Evolutionary conservation across 2,888 invertebrate genomes (phyloP).

Genomic region (Mayetiola destructor): DNA sequence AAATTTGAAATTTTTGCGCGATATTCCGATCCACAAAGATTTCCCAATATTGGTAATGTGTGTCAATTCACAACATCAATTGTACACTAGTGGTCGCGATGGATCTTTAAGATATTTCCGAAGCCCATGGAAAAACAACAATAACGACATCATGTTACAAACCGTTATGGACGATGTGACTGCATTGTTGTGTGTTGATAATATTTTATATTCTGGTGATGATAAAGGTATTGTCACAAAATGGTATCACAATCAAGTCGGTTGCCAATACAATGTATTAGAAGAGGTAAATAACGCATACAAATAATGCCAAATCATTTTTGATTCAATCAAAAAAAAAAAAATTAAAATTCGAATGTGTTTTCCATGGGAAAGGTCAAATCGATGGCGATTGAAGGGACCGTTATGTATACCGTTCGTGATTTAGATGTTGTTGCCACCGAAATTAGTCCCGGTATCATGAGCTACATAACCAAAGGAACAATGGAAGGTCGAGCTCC

Average conservation of each 20-base stretch:
- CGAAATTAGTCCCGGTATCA: slow-evolving; percentile 26
- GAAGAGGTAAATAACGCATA: too few relatives aligned
- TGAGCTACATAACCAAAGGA: slow-evolving; percentile 31
- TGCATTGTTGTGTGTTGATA: slow-evolving; percentile 27
- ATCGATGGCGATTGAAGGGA: slow-evolving; percentile 28
- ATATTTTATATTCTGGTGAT: slow-evolving; percentile 30
- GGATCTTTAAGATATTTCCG: slow-evolving; percentile 30
- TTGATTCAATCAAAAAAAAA: too few relatives aligned
- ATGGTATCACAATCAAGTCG: slow-evolving; percentile 33
- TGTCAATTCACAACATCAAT: slow-evolving; percentile 29
- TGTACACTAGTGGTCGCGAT: slow-evolving; percentile 33
- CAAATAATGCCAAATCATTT: too few relatives aligned
- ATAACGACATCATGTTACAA: slow-evolving; percentile 26
- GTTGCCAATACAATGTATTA: slow-evolving; percentile 32
- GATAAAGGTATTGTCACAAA: slow-evolving; percentile 34
- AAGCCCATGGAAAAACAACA: slow-evolving; percentile 27
- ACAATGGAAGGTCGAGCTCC: slow-evolving; percentile 32
- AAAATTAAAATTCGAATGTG: too few relatives aligned
- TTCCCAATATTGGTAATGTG: slow-evolving; percentile 32
- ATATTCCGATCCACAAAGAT: slow-evolving; percentile 28
- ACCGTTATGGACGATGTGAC: slow-evolving; percentile 30
- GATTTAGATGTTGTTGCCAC: slow-evolving; percentile 33
- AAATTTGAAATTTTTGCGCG: slow-evolving; percentile 27
- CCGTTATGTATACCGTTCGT: slow-evolving; percentile 30
- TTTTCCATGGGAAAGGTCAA: too few relatives aligned